Conservation (phyloP, 2,113 vertebrate genomes). For the Acanthisitta chloris region DNA sequence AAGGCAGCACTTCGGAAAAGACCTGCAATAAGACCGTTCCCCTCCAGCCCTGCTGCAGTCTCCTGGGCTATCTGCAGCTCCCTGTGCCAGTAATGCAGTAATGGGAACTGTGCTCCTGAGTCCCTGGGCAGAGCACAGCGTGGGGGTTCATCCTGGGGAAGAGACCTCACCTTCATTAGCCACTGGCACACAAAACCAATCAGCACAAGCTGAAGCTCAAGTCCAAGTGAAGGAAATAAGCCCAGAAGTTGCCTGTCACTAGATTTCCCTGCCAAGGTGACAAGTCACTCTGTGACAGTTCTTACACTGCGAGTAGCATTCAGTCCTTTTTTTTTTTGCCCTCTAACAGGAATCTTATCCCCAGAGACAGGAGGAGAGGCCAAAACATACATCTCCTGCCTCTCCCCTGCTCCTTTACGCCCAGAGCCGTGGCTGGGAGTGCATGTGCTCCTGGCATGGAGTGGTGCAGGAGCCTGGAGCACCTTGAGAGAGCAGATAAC, state of each 20-base stretch:
- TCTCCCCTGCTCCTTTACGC: background rate
- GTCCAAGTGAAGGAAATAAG: background rate
- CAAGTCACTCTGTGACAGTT: background rate
- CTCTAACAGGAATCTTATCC: background rate
- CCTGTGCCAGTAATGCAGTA: rapidly evolving
- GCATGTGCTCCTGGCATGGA: rapidly evolving
- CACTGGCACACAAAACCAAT: background rate
- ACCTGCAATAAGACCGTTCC: background rate
- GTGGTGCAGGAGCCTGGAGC: background rate
- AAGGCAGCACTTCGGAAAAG: background rate
- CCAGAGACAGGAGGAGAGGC: background rate
- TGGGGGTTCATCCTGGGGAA: background rate
- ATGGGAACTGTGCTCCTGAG: rapidly evolving
- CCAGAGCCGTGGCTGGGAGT: rapidly evolving
- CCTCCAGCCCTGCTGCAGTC: background rate
- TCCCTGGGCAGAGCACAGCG: background rate
- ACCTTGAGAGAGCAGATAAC: rapidly evolving
- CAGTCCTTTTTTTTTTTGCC: too few relatives aligned
- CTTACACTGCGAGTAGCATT: background rate
- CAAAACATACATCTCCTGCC: rapidly evolving
- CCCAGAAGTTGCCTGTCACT: background rate
- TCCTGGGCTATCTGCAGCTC: background rate
- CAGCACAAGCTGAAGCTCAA: rapidly evolving
- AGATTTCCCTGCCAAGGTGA: background rate
- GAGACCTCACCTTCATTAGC: background rate